Evolutionary conservation across 2,113 vertebrate species (phyloP).

Genomic region (Empidonax alnorum): DNA sequence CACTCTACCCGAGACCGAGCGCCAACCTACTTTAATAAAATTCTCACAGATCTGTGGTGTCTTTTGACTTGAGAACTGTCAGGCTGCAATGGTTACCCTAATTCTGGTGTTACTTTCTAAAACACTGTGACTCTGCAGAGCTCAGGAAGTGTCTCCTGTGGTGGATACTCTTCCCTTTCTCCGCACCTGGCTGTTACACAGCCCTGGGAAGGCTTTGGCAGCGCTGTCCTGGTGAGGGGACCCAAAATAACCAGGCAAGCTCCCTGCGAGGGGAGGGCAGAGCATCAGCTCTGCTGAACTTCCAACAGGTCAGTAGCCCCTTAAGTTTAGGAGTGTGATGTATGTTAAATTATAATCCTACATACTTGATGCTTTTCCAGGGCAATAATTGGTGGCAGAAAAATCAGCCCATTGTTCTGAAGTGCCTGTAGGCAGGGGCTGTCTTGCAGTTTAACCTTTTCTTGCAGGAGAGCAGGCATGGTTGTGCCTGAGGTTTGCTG

Average conservation of each 20-base stretch:
- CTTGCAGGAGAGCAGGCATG: slow-evolving; percentile 13
- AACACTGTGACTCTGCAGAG: neutral
- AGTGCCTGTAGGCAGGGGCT: slow-evolving; percentile 50
- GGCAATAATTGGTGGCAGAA: slow-evolving; percentile 50
- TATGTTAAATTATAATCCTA: slow-evolving; percentile 29
- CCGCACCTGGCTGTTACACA: accelerated
- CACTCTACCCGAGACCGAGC: accelerated
- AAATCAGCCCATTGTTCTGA: slow-evolving; percentile 48
- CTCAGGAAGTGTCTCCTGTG: neutral
- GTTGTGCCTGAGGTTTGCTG: neutral
- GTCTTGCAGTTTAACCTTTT: slow-evolving; percentile 45
- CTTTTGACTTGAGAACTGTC: neutral
- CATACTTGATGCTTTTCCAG: slow-evolving; percentile 59
- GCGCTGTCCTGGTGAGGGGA: neutral
- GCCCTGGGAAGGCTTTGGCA: accelerated
- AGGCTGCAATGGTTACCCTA: neutral
- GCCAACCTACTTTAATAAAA: neutral
- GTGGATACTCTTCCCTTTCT: neutral
- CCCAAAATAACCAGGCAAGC: neutral
- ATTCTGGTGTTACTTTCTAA: neutral
- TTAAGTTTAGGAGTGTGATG: neutral
- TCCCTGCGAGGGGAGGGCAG: neutral
- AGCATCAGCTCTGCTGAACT: neutral
- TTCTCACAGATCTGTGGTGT: neutral
- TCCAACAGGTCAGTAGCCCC: slow-evolving; percentile 11